These are phyloP conservation scores for Isichthys henryi DNA, from an alignment of 2,113 vertebrate genomes.

Conservation along the genomic window DNA sequence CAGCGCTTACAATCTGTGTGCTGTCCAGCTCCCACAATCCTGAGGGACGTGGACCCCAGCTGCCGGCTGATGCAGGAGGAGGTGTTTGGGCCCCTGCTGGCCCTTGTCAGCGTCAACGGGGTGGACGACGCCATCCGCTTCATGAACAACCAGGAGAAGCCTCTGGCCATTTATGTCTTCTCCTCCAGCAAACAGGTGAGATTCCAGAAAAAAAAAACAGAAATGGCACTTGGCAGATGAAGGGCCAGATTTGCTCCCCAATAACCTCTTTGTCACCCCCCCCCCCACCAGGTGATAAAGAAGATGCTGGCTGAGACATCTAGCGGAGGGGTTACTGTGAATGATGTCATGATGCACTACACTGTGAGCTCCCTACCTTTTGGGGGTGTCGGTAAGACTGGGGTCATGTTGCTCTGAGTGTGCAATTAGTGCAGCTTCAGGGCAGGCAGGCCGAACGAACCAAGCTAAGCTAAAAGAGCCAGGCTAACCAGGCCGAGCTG, in stretches of 20 bases:
- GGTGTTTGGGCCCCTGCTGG: slow-evolving; percentile 88
- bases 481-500: not conserved
- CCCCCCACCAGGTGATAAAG: slow-evolving; percentile 59
- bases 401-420: not conserved
- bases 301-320: slow-evolving; percentile 71
- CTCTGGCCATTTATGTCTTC: slow-evolving; percentile 87
- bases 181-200: slow-evolving; percentile 71
- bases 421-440: not conserved
- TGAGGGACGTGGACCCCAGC: slow-evolving; percentile 65
- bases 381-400: slow-evolving; percentile 77
- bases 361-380: slow-evolving; percentile 71
- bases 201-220: not conserved
- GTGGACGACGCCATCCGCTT: slow-evolving; percentile 80
- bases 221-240: not conserved
- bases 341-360: slow-evolving; percentile 76
- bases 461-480: not conserved
- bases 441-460: not conserved
- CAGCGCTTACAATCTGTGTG: slow-evolving; percentile 54
- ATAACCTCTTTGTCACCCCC: too few relatives aligned
- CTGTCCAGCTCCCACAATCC: slow-evolving; percentile 62
- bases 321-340: slow-evolving; percentile 72
- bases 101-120: slow-evolving; percentile 58
- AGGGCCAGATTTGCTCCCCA: not conserved
- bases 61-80: slow-evolving; percentile 88
- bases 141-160: slow-evolving; percentile 81